These are phyloP conservation scores for Sinocyclocheilus anshuiensis DNA, from an alignment of 2,113 vertebrate species.

Conservation along the genomic window DNA sequence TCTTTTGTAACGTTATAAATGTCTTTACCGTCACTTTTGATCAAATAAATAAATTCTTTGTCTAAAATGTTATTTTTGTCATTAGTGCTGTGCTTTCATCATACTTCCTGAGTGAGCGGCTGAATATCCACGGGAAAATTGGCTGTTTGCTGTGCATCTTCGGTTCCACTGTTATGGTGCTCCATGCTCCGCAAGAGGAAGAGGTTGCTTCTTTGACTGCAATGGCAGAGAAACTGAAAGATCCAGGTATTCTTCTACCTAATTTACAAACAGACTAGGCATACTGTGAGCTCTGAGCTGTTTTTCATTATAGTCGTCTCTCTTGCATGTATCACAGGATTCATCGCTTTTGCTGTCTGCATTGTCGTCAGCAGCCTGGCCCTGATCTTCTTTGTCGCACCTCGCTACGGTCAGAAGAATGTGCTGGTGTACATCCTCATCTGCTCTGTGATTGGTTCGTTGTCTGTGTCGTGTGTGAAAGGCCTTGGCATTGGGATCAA, in stretches of 20 bases:
- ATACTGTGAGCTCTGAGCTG: not conserved
- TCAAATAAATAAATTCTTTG: not conserved
- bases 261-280: not conserved
- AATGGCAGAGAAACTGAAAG: conserved; percentile 84
- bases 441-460: conserved; percentile 82
- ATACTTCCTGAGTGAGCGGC: conserved; percentile 81
- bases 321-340: conserved; percentile 71
- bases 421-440: conserved; percentile 83
- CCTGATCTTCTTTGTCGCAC: conserved; percentile 80
- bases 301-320: conserved; percentile 54
- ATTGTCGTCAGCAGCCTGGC: conserved; percentile 79
- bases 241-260: conserved; percentile 73
- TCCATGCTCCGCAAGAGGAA: conserved; percentile 83
- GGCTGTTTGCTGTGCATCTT: conserved; percentile 82
- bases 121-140: conserved; percentile 82
- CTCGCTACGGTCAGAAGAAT: conserved; percentile 81
- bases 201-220: conserved; percentile 77
- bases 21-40: not conserved
- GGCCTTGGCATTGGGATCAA: conserved; percentile 84
- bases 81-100: conserved; percentile 82
- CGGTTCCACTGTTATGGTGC: conserved; percentile 85
- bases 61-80: not conserved
- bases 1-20: not conserved
- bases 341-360: conserved; percentile 80
- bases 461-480: conserved; percentile 83